Percentiles rank a stretch among this genome's conserved stretches.
phyloP scores from a whole-genome alignment of 2,113 vertebrate genomes.

The Gopherus flavomarginatus region DNA sequence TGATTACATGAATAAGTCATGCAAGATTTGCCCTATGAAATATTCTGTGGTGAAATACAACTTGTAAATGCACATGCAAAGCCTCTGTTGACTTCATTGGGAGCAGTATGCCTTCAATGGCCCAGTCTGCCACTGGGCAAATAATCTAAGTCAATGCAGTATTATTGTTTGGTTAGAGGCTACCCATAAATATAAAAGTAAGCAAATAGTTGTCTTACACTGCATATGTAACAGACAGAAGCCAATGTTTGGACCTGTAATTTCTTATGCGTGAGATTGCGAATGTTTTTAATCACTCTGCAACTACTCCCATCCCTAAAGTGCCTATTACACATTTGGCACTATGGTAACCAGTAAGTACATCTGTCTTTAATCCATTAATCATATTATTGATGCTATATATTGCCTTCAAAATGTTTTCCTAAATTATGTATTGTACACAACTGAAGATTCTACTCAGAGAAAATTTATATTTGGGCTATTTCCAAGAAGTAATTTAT shows the following conservation, averaged over 20 bases:
- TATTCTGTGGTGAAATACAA: background rate
- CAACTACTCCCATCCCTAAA: background rate
- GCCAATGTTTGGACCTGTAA: background rate
- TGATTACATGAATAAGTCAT: background rate
- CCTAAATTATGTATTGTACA: background rate
- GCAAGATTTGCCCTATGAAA: background rate
- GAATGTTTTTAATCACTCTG: background rate
- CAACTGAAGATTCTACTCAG: too few relatives aligned
- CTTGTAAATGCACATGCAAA: background rate
- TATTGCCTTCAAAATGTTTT: background rate
- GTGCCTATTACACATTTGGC: background rate
- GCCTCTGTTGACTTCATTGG: fast-evolving
- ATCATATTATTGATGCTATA: background rate
- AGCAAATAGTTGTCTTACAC: background rate
- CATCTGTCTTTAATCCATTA: background rate
- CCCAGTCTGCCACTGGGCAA: background rate
- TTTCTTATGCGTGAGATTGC: background rate
- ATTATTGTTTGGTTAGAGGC: background rate
- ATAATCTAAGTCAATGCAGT: background rate
- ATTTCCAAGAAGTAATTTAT: background rate
- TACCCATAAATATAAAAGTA: background rate
- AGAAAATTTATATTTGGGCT: too few relatives aligned
- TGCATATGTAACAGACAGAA: background rate
- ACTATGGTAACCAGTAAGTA: background rate
- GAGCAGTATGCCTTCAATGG: background rate